These are phyloP conservation scores for Aulostomus chinensis DNA, from an alignment of 2,797 vertebrate species.

Conservation along the genomic window DNA sequence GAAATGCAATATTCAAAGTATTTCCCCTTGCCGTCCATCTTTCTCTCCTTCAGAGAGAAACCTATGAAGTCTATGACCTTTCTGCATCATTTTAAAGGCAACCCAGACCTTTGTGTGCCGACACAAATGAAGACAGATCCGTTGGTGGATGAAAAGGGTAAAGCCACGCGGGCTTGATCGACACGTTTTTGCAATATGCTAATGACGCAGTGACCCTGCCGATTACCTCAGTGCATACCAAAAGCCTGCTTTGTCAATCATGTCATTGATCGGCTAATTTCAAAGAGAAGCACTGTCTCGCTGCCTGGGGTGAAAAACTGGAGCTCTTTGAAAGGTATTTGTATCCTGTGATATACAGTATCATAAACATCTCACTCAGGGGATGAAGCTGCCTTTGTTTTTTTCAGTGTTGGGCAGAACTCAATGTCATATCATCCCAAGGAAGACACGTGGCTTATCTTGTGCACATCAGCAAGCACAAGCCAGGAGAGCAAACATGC, in stretches of 20 bases:
- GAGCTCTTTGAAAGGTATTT: slow-evolving; percentile 34
- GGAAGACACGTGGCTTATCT: slow-evolving; percentile 23
- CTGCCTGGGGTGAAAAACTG: slow-evolving; percentile 29
- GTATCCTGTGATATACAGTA: slow-evolving; percentile 35
- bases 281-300: slow-evolving; percentile 48
- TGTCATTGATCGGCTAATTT: slow-evolving; percentile 66
- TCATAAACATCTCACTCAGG: slow-evolving; percentile 7
- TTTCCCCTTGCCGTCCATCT: slow-evolving; percentile 50
- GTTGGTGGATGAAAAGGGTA: slow-evolving; percentile 81
- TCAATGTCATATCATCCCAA: slow-evolving; percentile 31
- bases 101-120: slow-evolving; percentile 79
- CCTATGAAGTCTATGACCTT: slow-evolving; percentile 81
- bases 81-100: slow-evolving; percentile 80
- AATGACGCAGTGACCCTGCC: slow-evolving; percentile 68
- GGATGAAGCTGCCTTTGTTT: slow-evolving; percentile 6
- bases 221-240: slow-evolving; percentile 67
- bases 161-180: slow-evolving; percentile 70
- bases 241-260: slow-evolving; percentile 69
- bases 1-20: slow-evolving; percentile 74
- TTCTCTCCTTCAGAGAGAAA: slow-evolving; percentile 60
- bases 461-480: slow-evolving; percentile 6
- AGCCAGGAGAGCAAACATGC: slow-evolving; percentile 16
- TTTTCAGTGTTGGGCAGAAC: slow-evolving; percentile 14
- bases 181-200: slow-evolving; percentile 77
- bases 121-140: slow-evolving; percentile 83